A percentile compares a stretch with the other conserved stretches of the same genome.
Evolutionary conservation across 2,888 invertebrate genomes (phyloP).

Genomic region (Holacanthella duospinosa): DNA sequence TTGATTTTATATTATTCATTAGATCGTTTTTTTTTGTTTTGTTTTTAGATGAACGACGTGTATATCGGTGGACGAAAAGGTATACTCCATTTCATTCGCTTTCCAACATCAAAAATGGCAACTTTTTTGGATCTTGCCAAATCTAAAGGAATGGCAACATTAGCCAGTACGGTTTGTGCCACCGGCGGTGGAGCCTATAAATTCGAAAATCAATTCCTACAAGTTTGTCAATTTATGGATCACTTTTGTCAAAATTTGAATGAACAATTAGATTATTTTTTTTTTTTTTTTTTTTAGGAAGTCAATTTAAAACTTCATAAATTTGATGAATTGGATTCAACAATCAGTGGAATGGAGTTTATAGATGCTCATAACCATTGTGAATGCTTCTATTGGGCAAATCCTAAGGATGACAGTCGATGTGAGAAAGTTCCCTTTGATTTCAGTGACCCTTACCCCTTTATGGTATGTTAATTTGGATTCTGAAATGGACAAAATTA

Average conservation of each 20-base stretch:
- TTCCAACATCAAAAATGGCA: conserved; percentile 91
- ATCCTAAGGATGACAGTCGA: conserved; percentile 46
- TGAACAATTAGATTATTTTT: neutral
- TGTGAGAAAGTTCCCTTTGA: conserved; percentile 55
- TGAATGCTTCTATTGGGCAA: conserved; percentile 95
- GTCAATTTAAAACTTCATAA: conserved; percentile 87
- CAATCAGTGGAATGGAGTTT: conserved; percentile 87
- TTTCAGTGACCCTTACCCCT: conserved; percentile 56
- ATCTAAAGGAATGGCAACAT: conserved; percentile 87
- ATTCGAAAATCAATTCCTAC: conserved; percentile 81
- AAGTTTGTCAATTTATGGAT: conserved; percentile 47
- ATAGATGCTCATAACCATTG: conserved; percentile 76
- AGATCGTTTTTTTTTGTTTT: neutral
- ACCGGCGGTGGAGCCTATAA: conserved; percentile 98
- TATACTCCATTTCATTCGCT: conserved; percentile 90
- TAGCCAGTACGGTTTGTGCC: conserved; percentile 91
- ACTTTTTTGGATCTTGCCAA: conserved; percentile 86
- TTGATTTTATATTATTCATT: no score
- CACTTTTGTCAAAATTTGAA: no score
- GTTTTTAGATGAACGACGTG: conserved; percentile 78
- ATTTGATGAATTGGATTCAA: conserved; percentile 91
- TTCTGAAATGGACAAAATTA: no score
- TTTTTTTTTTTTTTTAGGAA: conserved; percentile 52
- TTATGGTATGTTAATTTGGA: no score
- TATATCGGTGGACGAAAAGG: conserved; percentile 72